Conservation (phyloP, 2,888 invertebrate species). For the Exocentrus adspersus region DNA sequence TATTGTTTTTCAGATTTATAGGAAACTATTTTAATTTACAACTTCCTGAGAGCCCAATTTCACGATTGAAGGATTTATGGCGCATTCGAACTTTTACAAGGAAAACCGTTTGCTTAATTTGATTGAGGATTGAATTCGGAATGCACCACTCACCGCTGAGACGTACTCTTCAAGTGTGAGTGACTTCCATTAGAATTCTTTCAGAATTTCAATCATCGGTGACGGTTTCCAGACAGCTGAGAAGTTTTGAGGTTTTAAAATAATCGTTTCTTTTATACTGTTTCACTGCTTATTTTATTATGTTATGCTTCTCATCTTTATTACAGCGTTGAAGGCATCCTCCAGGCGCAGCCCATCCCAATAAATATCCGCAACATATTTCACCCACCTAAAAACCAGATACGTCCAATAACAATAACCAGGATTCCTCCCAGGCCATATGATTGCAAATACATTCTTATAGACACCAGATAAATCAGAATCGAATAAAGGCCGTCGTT, state of each 20-base stretch:
- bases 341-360: constrained; percentile 14
- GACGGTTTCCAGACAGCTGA: no score
- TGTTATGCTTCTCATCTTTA: not conserved
- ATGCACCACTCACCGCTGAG: no score
- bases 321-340: no score
- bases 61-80: constrained; percentile 26
- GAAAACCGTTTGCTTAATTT: constrained; percentile 13
- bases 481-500: constrained; percentile 50
- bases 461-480: constrained; percentile 48
- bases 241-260: no score
- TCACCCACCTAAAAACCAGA: constrained; percentile 31
- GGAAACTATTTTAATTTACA: constrained; percentile 25
- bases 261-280: no score
- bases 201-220: no score
- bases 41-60: constrained; percentile 18
- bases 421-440: constrained; percentile 32
- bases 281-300: no score
- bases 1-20: constrained; percentile 2
- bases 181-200: no score
- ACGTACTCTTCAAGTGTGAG: no score
- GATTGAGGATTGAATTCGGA: not conserved
- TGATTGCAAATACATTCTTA: constrained; percentile 30
- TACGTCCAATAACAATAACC: constrained; percentile 42
- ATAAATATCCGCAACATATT: constrained; percentile 29
- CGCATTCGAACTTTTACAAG: not conserved